Conservation (phyloP, 2,113 vertebrate genomes). For the Jacana jacana region DNA sequence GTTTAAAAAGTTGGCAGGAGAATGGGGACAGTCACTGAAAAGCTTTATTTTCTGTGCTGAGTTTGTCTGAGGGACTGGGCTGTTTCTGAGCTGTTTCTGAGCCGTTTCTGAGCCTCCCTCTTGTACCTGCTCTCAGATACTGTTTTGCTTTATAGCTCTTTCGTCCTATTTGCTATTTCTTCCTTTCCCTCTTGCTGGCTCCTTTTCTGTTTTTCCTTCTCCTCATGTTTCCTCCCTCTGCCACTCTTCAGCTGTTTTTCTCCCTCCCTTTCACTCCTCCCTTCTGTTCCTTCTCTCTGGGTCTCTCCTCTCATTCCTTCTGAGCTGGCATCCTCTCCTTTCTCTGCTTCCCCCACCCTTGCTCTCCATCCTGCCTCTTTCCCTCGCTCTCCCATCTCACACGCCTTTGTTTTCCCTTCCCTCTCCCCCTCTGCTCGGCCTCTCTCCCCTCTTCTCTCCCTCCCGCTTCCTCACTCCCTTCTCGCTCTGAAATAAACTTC, state of each 20-base stretch:
- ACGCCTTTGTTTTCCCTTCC: constrained; percentile 34
- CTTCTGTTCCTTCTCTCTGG: neutral
- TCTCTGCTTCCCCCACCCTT: neutral
- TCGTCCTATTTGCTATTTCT: neutral
- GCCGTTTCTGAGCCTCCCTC: neutral
- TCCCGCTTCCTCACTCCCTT: constrained; percentile 24
- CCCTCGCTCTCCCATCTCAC: neutral
- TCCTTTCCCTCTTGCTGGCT: neutral
- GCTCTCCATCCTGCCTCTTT: neutral
- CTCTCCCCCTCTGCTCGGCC: constrained; percentile 3
- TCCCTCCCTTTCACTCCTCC: neutral
- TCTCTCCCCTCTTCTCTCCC: constrained; percentile 40
- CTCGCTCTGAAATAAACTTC: constrained; percentile 52
- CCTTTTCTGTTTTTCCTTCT: constrained; percentile 27
- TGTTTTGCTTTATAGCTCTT: neutral
- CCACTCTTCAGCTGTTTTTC: neutral
- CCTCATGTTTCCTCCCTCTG: neutral
- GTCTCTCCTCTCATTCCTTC: constrained; percentile 3
- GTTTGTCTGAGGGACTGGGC: neutral
- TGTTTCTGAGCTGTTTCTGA: too few species aligned
- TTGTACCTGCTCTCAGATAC: constrained; percentile 1
- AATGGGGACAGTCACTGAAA: constrained; percentile 2
- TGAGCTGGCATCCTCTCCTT: neutral
- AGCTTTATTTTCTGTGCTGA: constrained; percentile 1
- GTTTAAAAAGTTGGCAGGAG: neutral